Base-by-base conservation (phyloP, 2,113 vertebrate species). In the Clarias macrocephalus region DNA sequence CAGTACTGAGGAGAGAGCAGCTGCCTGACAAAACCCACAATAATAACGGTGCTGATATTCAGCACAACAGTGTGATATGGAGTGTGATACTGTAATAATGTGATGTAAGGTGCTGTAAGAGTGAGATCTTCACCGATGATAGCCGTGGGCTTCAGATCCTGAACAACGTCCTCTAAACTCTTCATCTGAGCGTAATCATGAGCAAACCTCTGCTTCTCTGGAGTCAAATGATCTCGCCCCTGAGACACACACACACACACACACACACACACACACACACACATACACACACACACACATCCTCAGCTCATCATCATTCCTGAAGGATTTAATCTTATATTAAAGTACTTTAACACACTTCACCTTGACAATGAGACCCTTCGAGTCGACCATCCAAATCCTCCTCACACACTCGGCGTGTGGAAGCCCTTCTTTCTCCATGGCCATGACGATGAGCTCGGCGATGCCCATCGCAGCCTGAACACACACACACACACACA, bases 341-440 rank as follows among this genome's bases (percentile, higher is more conserved):
- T n/a, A 77, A n/a, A 75, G 37, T 52, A 2, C 11, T 23, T 60
- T 33, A 37, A 60, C 28, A 33, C 4, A 1, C 2, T 37, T 60
- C 94, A 99, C 98, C 97, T 99, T 98, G 77, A 99, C 97, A 68
- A 99, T 94, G 86, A 99, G 95, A 88, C 98, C 98, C 91, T 99
- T 99, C 0, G 98, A 99, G 93, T 99, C 98, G 84, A 99, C 97
- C 97, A 99, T 94, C 98, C 98, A 99, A 93, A 99, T 99, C 91
- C 96, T 98, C 90, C 93, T 95, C 80, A 95, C 48, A 80, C 96
- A 95, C 85, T 94, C 92, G 12, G 96, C 95, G 87, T 91, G 94
- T 0, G 95, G 23, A 52, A 95, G 91, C 0, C 97, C 97, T 92
- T 99, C 97, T 91, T 99, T 99, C 94, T 96, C 94, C 98, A 99